Conservation (phyloP, 2,797 vertebrate genomes). For the Lacerta viridis region DNA sequence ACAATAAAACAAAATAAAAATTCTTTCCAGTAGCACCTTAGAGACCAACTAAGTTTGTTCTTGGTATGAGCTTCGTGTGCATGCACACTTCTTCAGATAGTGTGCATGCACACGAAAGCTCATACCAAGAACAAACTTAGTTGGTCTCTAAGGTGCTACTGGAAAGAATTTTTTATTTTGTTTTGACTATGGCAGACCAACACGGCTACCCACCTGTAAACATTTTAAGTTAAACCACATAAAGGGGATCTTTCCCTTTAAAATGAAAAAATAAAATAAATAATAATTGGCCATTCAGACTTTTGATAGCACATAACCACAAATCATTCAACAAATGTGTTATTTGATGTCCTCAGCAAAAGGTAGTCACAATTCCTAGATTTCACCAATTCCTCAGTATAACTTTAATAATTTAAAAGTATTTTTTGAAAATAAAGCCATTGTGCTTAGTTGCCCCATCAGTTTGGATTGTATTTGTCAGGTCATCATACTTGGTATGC, state of each 20-base stretch:
- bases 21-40: too few relatives aligned
- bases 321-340: not conserved
- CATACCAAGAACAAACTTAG: too few relatives aligned
- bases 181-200: too few relatives aligned
- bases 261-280: slow-evolving; percentile 23
- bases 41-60: too few relatives aligned
- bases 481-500: not conserved
- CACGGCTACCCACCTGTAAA: too few relatives aligned
- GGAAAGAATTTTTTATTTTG: too few relatives aligned
- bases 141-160: too few relatives aligned
- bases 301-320: not conserved
- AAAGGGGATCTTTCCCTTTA: slow-evolving; percentile 8
- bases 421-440: slow-evolving; percentile 13
- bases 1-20: too few relatives aligned
- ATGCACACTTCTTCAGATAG: too few relatives aligned
- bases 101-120: too few relatives aligned
- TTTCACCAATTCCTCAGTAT: slow-evolving; percentile 2
- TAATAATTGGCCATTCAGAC: slow-evolving; percentile 4
- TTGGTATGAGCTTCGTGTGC: too few relatives aligned
- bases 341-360: not conserved
- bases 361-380: not conserved
- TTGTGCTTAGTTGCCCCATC: not conserved
- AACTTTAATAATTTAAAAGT: not conserved
- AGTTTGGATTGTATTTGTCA: slow-evolving; percentile 12
- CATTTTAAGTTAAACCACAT: slow-evolving; percentile 23